A percentile compares a stretch with the other conserved stretches of the same genome.
These are phyloP conservation scores for Solen grandis DNA, from an alignment of 1,140 invertebrate species.

Conservation along the genomic window DNA sequence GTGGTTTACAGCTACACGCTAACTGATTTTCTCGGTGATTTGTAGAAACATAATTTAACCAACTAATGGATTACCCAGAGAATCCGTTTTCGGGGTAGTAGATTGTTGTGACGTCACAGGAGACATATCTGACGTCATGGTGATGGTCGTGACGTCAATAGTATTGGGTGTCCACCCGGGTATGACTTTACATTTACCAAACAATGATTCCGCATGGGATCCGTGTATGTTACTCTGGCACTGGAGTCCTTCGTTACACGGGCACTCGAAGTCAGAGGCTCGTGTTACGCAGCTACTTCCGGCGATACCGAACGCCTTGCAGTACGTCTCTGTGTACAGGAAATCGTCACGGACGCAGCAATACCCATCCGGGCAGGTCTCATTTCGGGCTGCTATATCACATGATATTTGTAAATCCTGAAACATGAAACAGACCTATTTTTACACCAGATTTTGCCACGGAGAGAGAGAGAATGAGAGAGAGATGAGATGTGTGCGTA, in stretches of 20 bases:
- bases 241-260: constrained; percentile 42
- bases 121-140: neutral
- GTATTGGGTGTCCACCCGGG: neutral
- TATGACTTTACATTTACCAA: constrained; percentile 53
- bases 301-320: constrained; percentile 50
- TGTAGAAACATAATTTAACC: too few relatives aligned
- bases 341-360: constrained; percentile 69
- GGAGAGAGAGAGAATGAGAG: too few relatives aligned
- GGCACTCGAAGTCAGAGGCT: constrained; percentile 58
- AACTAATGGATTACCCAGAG: too few relatives aligned
- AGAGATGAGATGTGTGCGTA: too few relatives aligned
- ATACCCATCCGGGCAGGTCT: constrained; percentile 53
- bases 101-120: too few relatives aligned
- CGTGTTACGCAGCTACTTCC: constrained; percentile 54
- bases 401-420: neutral
- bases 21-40: too few relatives aligned
- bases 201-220: constrained; percentile 50
- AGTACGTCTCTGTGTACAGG: constrained; percentile 59
- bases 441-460: too few relatives aligned
- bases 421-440: neutral
- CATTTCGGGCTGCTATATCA: neutral
- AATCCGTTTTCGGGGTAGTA: too few relatives aligned
- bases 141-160: neutral
- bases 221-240: constrained; percentile 59
- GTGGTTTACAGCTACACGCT: too few relatives aligned